Conservation (phyloP, 2,888 invertebrate species). For the Metellina segmentata region DNA sequence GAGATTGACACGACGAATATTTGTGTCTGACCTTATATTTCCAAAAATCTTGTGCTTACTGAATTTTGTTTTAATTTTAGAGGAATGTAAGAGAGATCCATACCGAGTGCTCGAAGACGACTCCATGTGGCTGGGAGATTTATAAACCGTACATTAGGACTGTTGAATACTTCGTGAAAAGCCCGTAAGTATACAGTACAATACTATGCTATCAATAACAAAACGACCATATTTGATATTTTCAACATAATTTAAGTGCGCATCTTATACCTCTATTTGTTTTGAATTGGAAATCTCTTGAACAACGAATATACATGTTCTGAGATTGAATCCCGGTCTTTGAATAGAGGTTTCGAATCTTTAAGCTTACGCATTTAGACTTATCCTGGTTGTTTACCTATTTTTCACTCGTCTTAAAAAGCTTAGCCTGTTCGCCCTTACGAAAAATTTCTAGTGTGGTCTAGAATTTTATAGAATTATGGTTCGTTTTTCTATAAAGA, state of each 20-base stretch:
- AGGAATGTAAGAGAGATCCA: conserved; percentile 16
- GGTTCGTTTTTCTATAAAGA: too few relatives aligned
- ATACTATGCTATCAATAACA: background rate
- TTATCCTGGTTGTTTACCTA: too few relatives aligned
- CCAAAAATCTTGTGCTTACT: background rate
- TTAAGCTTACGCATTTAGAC: too few relatives aligned
- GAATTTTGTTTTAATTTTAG: conserved; percentile 32
- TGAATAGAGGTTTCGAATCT: too few relatives aligned
- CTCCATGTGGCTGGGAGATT: conserved; percentile 67
- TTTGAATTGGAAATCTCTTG: too few relatives aligned
- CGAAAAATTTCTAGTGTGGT: too few relatives aligned
- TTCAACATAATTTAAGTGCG: background rate
- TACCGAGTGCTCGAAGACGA: conserved; percentile 24
- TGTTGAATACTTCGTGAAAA: conserved; percentile 44
- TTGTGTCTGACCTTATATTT: background rate
- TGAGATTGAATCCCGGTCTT: too few relatives aligned
- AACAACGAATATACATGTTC: too few relatives aligned
- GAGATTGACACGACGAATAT: background rate
- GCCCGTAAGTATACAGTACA: conserved; percentile 62
- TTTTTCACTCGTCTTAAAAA: too few relatives aligned
- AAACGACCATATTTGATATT: background rate
- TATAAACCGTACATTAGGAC: conserved; percentile 60
- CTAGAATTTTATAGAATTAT: too few relatives aligned
- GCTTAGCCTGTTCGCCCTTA: too few relatives aligned
- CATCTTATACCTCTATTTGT: background rate